Base-by-base conservation (phyloP, 2,797 vertebrate species). In the Danio jaintianensis region DNA sequence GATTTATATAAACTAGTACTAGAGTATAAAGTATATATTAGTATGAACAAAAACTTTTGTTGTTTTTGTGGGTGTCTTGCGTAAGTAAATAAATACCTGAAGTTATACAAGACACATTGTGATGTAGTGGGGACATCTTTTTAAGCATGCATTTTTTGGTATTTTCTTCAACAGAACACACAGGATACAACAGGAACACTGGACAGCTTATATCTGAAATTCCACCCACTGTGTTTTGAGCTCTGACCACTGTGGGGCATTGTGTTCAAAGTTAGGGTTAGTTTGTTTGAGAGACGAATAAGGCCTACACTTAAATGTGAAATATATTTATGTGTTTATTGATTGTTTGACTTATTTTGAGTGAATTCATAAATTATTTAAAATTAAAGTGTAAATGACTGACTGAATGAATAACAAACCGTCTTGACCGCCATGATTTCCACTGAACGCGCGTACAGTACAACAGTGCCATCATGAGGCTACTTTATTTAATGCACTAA, bases 381-480 rank as follows among this genome's bases (percentile, higher is more conserved):
- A 29, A 29, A 29, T 29, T 29, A 29, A 3, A 61, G 11, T 12
- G 70, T n/a, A 18, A 69, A 40, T 40, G 0, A 12, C 50, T 70
- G n/a, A 2, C n/a, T 55, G 29, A 75, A 4, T 22, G 0, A 76
- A 29, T 22, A 7, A 52, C 18, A 5, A 11, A 75, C 20, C 7
- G 18, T 43, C n/a, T 63, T 43, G 20, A 48, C 47, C 20, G 9
- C 62, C 4, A 56, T 36, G 22, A 36, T 58, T n/a, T 0, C 11
- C 1, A 18, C 12, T 16, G 40, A 29, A 18, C n/a, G 20, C 36
- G 45, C 38, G 42, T 66, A 36, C 70, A 86, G 82, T 56, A 62
- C 86, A 86, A 86, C 83, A 89, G 82, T 85, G 85, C 85, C 88
- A 88, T 85, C 88, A 82, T 53, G 70, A 59, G 88, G 80, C 50